Evolutionary conservation across 2,888 invertebrate species (phyloP), one percentile per base, ranked within the genome.

Genomic region (Anorthoa munda): DNA sequence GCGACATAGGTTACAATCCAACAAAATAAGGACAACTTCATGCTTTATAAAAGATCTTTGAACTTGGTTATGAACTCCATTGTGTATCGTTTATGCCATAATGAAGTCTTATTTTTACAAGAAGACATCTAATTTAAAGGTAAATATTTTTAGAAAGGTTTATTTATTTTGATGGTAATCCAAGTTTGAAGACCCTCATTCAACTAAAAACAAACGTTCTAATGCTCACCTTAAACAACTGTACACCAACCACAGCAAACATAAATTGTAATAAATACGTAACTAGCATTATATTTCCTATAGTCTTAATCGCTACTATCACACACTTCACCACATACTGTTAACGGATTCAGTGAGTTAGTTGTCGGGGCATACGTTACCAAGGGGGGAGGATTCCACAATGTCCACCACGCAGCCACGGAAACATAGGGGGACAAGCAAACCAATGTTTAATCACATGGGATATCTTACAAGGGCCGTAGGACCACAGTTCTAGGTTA

Each of bases 281-380:
- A 97, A 99, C 99, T 98, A 99, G 98, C 98, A 99, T 99, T 97
- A 99, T 99, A 98, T 99, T 99, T 97, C 99, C 99, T 97, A 99
- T 99, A 94, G 99, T 99, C 97, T 99, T 99, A 97, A 99, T 98
- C 93, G 99, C 99, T 97, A 99, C 99, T 97, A 99, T 99, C 97
- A 99, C 99, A 98, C 99, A 99, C 97, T 99, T 99, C 94, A 99
- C 99, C 97, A 99, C 99, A 97, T 99, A 99, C 99, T 99, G 95
- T 88, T 90, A 86, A 89, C 90, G 90, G 88, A 79, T 55, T 77
- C 85, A 90, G 89, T 90, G 92, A 92, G 92, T 95, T 94, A 95
- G 93, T 93, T 87, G 90, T 87, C 89, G 83, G 91, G 91, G 89
- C 86, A 85, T 95, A 96, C 95, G 89, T 95, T 95, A 95, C 95